Base-by-base conservation (phyloP, 2,797 vertebrate species). In the Phoeniculus purpureus region DNA sequence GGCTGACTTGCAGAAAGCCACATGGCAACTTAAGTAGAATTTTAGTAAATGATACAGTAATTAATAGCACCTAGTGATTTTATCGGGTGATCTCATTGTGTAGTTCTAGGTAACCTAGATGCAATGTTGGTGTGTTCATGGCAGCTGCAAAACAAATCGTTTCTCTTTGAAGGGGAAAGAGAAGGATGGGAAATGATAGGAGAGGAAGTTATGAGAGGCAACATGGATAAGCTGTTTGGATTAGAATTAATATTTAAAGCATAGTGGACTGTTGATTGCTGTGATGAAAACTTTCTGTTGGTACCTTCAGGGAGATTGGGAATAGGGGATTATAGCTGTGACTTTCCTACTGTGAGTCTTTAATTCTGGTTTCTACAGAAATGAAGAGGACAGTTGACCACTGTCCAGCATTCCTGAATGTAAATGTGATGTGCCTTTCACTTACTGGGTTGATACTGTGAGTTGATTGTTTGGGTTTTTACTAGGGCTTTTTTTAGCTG, bases 261-360 rank as follows among this genome's bases (percentile, higher is more conserved):
- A 31, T 27, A 43, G n/a, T 43, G 34, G 22, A 58, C 21, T 87
- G 50, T 83, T 94, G 77, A 40, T 50, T 93, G 8, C 81, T 71
- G 54, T 79, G 56, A 51, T 87, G 82, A 72, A 81, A 90, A 79
- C 22, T 88, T 91, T 54, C 20, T n/a, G n/a, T n/a, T n/a, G n/a
- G n/a, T n/a, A n/a, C n/a, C n/a, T n/a, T n/a, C n/a, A n/a, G n/a
- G n/a, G n/a, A n/a, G n/a, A n/a, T n/a, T n/a, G n/a, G 52, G n/a
- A 77, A 59, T 25, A 71, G 29, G 26, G 52, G n/a, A 65, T 84
- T 93, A 84, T 71, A 81, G 45, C 68, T 89, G 76, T 92, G 87
- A 86, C 80, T 90, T 92, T 60, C 64, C 77, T 76, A 58, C 75
- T 88, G 77, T 34, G 70, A 91, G 67, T 45, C 77, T 94, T 95